These are phyloP conservation scores for Macrosteles quadrilineatus DNA, from an alignment of 1,140 invertebrate genomes.

Conservation along the genomic window DNA sequence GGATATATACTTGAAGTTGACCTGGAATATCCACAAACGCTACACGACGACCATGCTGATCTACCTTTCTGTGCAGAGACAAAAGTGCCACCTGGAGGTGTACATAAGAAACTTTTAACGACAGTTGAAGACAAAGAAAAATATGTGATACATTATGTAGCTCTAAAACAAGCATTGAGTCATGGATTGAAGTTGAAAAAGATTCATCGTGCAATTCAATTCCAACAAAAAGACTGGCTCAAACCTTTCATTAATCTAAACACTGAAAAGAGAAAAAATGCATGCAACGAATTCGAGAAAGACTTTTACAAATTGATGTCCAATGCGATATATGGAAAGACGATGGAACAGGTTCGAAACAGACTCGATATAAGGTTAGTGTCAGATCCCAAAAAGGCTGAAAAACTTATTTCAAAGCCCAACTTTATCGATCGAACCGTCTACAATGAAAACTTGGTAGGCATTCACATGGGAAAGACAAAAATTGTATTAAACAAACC, in stretches of 20 bases:
- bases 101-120: conserved; percentile 35
- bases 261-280: conserved; percentile 46
- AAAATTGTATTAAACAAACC: neutral
- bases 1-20: conserved; percentile 45
- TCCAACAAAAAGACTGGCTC: conserved; percentile 55
- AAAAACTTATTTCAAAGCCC: neutral
- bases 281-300: conserved; percentile 51
- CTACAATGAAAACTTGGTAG: neutral
- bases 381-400: conserved; percentile 18
- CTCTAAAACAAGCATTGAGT: conserved; percentile 53
- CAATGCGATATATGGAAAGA: conserved; percentile 53
- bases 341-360: conserved; percentile 50
- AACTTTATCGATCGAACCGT: too few relatives aligned
- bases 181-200: conserved; percentile 52
- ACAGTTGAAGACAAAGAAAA: conserved; percentile 45
- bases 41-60: conserved; percentile 48
- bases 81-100: conserved; percentile 34
- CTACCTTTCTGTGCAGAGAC: conserved; percentile 49
- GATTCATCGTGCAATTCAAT: conserved; percentile 54
- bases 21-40: conserved; percentile 37
- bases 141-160: conserved; percentile 55
- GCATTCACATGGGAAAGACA: neutral
- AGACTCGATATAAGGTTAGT: conserved; percentile 45
- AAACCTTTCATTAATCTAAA: conserved; percentile 52
- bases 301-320: conserved; percentile 54